A percentile compares a stretch with the other conserved stretches of the same genome.
Conservation (phyloP, 2,797 vertebrate genomes). For the Sciaenops ocellatus region DNA sequence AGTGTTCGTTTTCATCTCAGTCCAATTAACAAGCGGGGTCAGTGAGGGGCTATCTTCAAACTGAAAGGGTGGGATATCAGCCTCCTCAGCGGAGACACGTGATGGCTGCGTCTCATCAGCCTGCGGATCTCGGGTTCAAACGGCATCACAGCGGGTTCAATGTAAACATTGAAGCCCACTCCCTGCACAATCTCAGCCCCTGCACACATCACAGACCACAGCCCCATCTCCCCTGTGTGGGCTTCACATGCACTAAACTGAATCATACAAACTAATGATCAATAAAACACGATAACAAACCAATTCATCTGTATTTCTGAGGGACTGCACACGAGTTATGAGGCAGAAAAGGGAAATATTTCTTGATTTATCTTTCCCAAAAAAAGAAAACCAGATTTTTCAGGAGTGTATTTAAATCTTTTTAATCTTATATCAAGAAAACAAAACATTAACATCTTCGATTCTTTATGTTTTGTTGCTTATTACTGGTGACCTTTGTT, state of each 20-base stretch:
- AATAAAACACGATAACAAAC: background rate
- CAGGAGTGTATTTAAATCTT: background rate
- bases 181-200: slow-evolving; percentile 45
- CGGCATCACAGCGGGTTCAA: slow-evolving; percentile 58
- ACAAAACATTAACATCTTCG: background rate
- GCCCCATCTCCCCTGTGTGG: background rate
- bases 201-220: slow-evolving; percentile 48
- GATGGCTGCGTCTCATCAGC: slow-evolving; percentile 58
- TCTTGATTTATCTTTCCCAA: background rate
- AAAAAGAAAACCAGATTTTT: no score
- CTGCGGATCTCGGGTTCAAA: slow-evolving; percentile 72
- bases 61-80: slow-evolving; percentile 53
- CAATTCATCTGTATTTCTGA: background rate
- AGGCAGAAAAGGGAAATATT: background rate
- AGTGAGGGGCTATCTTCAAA: slow-evolving; percentile 62
- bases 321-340: background rate
- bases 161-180: slow-evolving; percentile 72
- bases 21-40: slow-evolving; percentile 69
- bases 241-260: background rate
- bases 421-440: background rate
- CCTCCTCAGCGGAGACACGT: slow-evolving; percentile 30
- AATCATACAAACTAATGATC: slow-evolving; percentile 4
- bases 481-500: background rate
- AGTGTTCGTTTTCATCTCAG: slow-evolving; percentile 60
- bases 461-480: background rate